Evolutionary conservation across 2,888 invertebrate genomes (phyloP).

Genomic region (Rhogogaster chlorosoma): DNA sequence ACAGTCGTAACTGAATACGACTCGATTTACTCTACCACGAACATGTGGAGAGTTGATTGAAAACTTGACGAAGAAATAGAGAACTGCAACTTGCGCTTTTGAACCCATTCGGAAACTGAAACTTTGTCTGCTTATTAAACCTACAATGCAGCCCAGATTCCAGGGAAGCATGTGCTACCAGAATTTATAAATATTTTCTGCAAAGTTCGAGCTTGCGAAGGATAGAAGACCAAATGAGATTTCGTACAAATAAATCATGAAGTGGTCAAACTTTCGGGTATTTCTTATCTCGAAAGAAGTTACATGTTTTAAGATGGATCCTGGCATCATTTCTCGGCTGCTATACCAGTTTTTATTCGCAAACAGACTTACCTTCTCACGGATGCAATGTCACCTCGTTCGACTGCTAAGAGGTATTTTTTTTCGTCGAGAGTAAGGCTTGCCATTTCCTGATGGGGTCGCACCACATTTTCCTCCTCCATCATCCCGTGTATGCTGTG

Average conservation of each 20-base stretch:
- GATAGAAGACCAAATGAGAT: not conserved
- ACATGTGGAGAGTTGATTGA: not conserved
- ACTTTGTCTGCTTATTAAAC: not conserved
- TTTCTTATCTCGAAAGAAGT: not conserved
- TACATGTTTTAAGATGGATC: not conserved
- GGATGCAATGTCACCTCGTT: constrained; percentile 97
- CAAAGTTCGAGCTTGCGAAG: not conserved
- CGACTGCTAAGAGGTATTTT: constrained; percentile 96
- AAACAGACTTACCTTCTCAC: constrained; percentile 85
- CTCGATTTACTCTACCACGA: constrained; percentile 1
- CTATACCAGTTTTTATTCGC: not conserved
- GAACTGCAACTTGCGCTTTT: not conserved
- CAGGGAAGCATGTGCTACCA: not conserved
- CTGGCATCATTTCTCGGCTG: not conserved
- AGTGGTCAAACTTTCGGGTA: not conserved
- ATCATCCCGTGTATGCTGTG: constrained; percentile 96
- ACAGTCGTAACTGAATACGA: constrained; percentile 33
- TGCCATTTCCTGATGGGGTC: constrained; percentile 94
- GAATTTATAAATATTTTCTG: constrained; percentile 2
- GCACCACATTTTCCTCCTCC: constrained; percentile 93
- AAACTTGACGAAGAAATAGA: not conserved
- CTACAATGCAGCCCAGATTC: not conserved
- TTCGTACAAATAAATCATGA: not conserved
- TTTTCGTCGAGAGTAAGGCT: constrained; percentile 93
- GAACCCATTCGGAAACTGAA: not conserved